These are phyloP conservation scores for Chloropsis cyanopogon DNA, from an alignment of 2,113 vertebrate species.

Conservation along the genomic window DNA sequence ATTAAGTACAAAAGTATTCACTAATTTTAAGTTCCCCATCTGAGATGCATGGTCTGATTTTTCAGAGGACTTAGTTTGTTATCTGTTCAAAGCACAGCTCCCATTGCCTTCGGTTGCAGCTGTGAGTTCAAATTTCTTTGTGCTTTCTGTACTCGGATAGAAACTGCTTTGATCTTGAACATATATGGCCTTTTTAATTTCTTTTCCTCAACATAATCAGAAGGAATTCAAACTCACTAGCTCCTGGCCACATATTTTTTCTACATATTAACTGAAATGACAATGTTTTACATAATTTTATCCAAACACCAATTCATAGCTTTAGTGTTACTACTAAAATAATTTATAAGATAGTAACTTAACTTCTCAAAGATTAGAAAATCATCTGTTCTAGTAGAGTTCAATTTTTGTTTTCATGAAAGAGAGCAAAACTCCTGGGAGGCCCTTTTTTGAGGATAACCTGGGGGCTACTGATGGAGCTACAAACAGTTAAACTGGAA, in stretches of 20 bases:
- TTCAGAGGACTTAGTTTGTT: constrained; percentile 49
- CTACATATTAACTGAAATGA: neutral
- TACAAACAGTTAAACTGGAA: neutral
- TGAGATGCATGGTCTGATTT: constrained; percentile 50
- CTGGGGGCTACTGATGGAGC: neutral
- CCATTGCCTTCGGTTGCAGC: constrained; percentile 26
- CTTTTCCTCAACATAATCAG: neutral
- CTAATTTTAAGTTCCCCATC: constrained; percentile 53
- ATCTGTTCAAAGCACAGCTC: constrained; percentile 56
- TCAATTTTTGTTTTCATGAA: neutral
- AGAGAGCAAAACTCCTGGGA: neutral
- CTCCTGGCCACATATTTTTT: neutral
- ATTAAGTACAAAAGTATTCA: constrained; percentile 50
- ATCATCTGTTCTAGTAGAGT: neutral
- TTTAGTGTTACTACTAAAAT: neutral
- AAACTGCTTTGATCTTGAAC: constrained; percentile 20
- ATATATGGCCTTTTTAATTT: neutral
- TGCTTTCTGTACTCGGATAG: neutral
- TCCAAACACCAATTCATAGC: neutral
- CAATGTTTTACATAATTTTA: neutral
- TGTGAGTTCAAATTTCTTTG: constrained; percentile 58
- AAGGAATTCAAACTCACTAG: neutral
- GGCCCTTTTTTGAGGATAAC: neutral
- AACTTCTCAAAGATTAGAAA: neutral
- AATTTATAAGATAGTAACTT: neutral